Conservation (phyloP, 2,113 vertebrate species). For the Campylomormyrus tamandua region DNA sequence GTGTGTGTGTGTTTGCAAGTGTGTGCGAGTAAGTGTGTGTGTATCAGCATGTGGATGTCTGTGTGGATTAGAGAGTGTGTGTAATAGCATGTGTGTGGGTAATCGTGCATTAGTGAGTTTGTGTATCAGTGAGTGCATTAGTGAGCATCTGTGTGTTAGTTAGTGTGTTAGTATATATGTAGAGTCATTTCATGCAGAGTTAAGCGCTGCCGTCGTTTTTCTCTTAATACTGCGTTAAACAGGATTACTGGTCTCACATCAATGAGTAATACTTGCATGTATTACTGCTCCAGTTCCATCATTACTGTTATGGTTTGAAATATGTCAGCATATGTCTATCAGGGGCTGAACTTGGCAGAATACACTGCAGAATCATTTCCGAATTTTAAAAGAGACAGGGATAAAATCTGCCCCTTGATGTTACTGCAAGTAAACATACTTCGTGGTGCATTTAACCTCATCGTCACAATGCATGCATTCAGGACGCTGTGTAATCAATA, state of each 20-base stretch:
- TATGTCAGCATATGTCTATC: background rate
- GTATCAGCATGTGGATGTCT: background rate
- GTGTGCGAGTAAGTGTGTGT: constrained; percentile 8
- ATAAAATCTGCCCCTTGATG: background rate
- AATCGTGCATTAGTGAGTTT: background rate
- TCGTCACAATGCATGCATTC: background rate
- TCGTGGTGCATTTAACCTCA: background rate
- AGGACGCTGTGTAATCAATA: background rate
- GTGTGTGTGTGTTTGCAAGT: background rate
- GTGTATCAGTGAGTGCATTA: background rate
- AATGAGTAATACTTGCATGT: background rate
- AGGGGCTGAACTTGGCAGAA: background rate
- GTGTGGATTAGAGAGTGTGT: background rate
- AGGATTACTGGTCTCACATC: background rate
- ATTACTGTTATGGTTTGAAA: background rate
- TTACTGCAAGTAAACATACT: background rate
- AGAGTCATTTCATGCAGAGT: background rate
- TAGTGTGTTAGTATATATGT: background rate
- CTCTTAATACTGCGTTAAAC: background rate
- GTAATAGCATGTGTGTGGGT: no score
- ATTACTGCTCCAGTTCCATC: background rate
- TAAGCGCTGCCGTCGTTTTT: background rate
- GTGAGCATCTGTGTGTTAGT: background rate
- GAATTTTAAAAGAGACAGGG: background rate
- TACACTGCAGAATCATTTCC: background rate